Evolutionary conservation across 2,888 invertebrate species (phyloP).

Genomic region (Cacoxenus indagator): DNA sequence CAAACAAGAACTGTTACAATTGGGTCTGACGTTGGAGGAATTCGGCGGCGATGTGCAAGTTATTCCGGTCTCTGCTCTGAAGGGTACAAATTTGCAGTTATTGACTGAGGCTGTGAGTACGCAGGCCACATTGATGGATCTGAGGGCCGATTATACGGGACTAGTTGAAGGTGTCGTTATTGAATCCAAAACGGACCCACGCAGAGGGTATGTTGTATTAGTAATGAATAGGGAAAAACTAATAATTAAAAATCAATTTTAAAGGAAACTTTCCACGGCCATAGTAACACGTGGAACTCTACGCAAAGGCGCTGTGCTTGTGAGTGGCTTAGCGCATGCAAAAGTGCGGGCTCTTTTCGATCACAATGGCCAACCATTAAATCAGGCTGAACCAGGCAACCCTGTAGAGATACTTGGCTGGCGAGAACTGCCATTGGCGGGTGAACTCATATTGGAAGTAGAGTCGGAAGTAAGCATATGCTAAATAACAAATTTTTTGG

Average conservation of each 20-base stretch:
- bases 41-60: constrained; percentile 93
- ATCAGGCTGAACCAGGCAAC: constrained; percentile 79
- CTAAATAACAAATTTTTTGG: neutral
- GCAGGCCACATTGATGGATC: constrained; percentile 89
- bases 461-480: constrained; percentile 76
- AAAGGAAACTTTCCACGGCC: constrained; percentile 85
- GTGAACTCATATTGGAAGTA: constrained; percentile 89
- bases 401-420: constrained; percentile 93
- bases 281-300: constrained; percentile 89
- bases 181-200: constrained; percentile 82
- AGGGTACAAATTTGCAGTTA: constrained; percentile 81
- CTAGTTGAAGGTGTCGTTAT: constrained; percentile 90
- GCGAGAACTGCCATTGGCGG: constrained; percentile 89
- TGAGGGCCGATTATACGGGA: constrained; percentile 87
- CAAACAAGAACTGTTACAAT: constrained; percentile 80
- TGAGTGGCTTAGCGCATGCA: constrained; percentile 88
- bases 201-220: constrained; percentile 74
- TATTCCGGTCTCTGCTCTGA: constrained; percentile 91
- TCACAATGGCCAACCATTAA: constrained; percentile 79
- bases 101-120: constrained; percentile 87
- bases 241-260: neutral
- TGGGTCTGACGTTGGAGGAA: constrained; percentile 88
- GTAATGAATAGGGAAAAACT: neutral
- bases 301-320: constrained; percentile 81
- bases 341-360: constrained; percentile 86